Evolutionary conservation across 2,797 vertebrate genomes (phyloP), one percentile per base, ranked within the genome.

Genomic region (Gallinago nigripennis): DNA sequence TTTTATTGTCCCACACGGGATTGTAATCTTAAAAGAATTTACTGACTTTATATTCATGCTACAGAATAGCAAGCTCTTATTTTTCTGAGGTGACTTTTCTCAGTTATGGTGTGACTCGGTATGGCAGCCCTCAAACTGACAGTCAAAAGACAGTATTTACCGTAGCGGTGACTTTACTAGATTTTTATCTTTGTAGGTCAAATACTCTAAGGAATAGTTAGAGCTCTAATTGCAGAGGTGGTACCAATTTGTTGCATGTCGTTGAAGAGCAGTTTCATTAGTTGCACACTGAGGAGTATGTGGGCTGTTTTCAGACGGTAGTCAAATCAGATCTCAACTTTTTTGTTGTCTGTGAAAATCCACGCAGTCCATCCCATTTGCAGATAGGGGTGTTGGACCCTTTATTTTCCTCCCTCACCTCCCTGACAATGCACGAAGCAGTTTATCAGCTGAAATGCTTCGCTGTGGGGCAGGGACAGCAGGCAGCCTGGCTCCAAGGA

Each of bases 331-430:
- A 7, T 82, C 56, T 77, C 35, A 10, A 10, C 33, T 18, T 79
- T 35, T 46, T 39, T 82, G 37, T 72, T 3, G 0, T 10, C 2
- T 27, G 3, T 71, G 25, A 66, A 77, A 68, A 73, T 60, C 39
- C 60, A 13, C 24, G 10, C 3, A 8, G 20, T 66, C 54, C 27
- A 30, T 54, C 27, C 58, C 5, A 17, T 39, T 65, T 76, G 31
- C 71, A 86, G 19, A 3, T 41, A 41, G 0, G 0, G 4, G 1
- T 54, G 28, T 57, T 45, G 17, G 31, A 46, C 65, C 20, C 90
- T 51, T 24, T 64, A 3, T 48, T 90, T 70, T 39, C 37, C 77
- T 78, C 50, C 27, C 16, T 80, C 31, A 21, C 24, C 8, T 35
- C 17, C 17, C 27, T 41, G 48, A 27, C 10, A 39, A 6, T 46